Conservation (phyloP, 2,113 vertebrate genomes). For the Salvelinus sp. region DNA sequence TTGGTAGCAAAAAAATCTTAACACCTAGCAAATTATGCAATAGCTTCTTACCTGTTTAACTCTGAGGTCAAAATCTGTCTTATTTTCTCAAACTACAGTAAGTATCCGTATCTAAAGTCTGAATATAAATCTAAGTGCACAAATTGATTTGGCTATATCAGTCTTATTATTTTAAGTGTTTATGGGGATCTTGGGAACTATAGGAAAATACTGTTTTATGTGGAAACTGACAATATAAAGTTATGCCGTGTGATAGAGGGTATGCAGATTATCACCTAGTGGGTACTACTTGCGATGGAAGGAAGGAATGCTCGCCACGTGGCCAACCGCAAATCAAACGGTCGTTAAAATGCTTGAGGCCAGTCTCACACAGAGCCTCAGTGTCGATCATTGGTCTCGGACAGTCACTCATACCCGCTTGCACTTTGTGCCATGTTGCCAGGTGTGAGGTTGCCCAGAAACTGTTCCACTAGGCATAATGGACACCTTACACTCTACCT, state of each 20-base stretch:
- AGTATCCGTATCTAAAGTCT: too few relatives aligned
- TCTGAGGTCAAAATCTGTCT: too few relatives aligned
- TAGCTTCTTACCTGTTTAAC: too few relatives aligned
- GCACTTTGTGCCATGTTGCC: neutral
- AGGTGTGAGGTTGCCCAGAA: neutral
- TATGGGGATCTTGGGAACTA: too few relatives aligned
- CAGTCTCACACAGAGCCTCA: neutral
- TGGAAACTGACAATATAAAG: neutral
- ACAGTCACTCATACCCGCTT: neutral
- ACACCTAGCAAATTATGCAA: too few relatives aligned
- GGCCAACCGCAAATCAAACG: slow-evolving; percentile 19
- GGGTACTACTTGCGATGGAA: neutral
- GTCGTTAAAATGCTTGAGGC: slow-evolving; percentile 4
- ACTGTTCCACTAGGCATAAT: neutral
- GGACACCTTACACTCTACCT: neutral
- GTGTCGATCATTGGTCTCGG: neutral
- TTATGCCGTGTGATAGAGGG: slow-evolving; percentile 1
- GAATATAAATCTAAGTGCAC: too few relatives aligned
- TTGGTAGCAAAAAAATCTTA: too few relatives aligned
- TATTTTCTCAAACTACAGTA: too few relatives aligned
- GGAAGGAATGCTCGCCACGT: slow-evolving; percentile 29
- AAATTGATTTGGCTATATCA: too few relatives aligned
- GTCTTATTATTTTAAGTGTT: too few relatives aligned
- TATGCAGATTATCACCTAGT: slow-evolving; percentile 1
- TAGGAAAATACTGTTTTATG: too few relatives aligned